Percentiles rank a stretch among this genome's conserved stretches.
Conservation (phyloP, 2,888 invertebrate species). For the Polydrusus pterygomalis region DNA sequence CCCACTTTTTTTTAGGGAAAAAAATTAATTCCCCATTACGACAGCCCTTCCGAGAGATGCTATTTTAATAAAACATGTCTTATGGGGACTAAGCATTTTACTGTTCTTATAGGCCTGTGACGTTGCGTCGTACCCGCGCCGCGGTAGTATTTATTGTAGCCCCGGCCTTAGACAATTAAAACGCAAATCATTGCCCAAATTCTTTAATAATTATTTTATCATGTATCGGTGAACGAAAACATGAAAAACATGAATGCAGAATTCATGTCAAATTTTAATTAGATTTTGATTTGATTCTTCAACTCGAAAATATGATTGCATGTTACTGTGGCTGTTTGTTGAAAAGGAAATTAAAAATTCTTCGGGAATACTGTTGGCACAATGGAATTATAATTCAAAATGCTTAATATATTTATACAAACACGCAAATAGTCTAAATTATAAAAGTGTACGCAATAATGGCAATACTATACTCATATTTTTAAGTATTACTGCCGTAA, state of each 20-base stretch:
- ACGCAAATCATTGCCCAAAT: constrained; percentile 49
- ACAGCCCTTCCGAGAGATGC: too few relatives aligned
- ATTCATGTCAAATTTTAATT: constrained; percentile 48
- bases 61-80: too few relatives aligned
- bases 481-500: too few relatives aligned
- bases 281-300: constrained; percentile 41
- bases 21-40: too few relatives aligned
- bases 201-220: constrained; percentile 41
- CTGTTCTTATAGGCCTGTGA: too few relatives aligned
- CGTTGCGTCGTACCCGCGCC: too few relatives aligned
- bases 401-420: not conserved
- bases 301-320: constrained; percentile 28
- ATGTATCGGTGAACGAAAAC: constrained; percentile 41
- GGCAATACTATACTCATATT: too few relatives aligned
- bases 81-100: too few relatives aligned
- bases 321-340: not conserved
- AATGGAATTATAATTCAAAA: constrained; percentile 20
- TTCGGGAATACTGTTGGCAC: constrained; percentile 7
- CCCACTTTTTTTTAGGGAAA: too few relatives aligned
- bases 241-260: constrained; percentile 35
- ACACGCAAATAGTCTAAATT: not conserved
- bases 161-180: constrained; percentile 37
- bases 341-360: constrained; percentile 36
- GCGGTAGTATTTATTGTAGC: constrained; percentile 6
- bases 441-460: too few relatives aligned